A percentile compares a stretch with the other conserved stretches of the same genome.
Conservation (phyloP, 2,113 vertebrate genomes). For the Psammodynastes pulverulentus region DNA sequence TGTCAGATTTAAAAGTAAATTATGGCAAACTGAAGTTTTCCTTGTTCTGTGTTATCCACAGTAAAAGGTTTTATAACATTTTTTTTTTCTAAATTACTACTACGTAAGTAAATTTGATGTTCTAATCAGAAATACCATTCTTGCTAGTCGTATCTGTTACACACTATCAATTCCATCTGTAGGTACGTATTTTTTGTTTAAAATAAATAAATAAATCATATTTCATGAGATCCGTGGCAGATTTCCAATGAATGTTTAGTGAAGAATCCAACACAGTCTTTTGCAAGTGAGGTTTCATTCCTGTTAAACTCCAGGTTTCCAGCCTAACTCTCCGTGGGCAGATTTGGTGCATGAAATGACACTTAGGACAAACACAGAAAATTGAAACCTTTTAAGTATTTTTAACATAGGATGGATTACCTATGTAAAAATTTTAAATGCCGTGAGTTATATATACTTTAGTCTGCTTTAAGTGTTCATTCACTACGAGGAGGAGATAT, state of each 20-base stretch:
- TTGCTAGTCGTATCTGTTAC: neutral
- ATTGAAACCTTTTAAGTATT: neutral
- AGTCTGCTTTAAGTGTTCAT: neutral
- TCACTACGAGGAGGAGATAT: neutral
- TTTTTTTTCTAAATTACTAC: neutral
- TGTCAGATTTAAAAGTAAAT: neutral
- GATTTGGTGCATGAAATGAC: neutral
- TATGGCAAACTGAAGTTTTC: neutral
- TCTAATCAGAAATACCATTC: neutral
- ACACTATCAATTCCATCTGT: neutral
- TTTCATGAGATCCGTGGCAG: neutral
- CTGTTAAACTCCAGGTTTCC: neutral
- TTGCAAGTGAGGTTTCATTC: neutral
- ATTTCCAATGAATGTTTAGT: neutral
- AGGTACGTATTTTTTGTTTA: neutral
- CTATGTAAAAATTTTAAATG: neutral
- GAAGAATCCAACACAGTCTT: neutral
- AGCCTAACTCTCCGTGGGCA: neutral
- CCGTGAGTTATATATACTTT: neutral
- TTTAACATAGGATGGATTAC: neutral
- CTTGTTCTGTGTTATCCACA: neutral
- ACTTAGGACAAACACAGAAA: neutral
- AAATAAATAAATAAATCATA: neutral
- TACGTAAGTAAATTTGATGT: neutral
- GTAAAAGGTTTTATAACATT: neutral